These are phyloP conservation scores for Xanthorhoe designata DNA, from an alignment of 2,888 invertebrate genomes.

Conservation along the genomic window DNA sequence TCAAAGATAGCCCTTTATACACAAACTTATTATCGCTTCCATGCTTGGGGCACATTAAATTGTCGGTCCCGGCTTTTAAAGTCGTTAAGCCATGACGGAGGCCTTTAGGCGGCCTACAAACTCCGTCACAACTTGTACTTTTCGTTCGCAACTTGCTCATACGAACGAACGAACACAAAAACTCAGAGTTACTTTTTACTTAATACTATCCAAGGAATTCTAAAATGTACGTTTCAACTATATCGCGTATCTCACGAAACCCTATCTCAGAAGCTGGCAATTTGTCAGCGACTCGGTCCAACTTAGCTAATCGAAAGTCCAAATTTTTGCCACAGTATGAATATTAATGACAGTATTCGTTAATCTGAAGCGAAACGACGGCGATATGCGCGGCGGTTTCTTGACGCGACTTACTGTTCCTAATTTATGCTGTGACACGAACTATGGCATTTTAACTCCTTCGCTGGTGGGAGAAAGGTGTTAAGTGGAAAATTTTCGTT, in stretches of 20 bases:
- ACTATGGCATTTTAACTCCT: slow-evolving; percentile 85
- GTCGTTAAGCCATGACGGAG: too few relatives aligned
- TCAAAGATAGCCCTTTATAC: too few relatives aligned
- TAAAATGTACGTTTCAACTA: too few relatives aligned
- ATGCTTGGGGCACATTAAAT: too few relatives aligned
- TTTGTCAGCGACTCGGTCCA: slow-evolving; percentile 40
- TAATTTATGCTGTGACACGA: slow-evolving; percentile 84
- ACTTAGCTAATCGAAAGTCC: slow-evolving; percentile 70
- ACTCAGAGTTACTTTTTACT: too few relatives aligned
- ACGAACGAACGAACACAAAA: too few relatives aligned
- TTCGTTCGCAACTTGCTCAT: too few relatives aligned
- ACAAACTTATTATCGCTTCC: too few relatives aligned
- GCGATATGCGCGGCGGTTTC: slow-evolving; percentile 83
- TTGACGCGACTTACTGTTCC: slow-evolving; percentile 72
- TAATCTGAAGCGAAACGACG: slow-evolving; percentile 82
- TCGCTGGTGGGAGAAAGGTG: slow-evolving; percentile 60
- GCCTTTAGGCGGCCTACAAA: too few relatives aligned
- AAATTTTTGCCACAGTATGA: slow-evolving; percentile 59
- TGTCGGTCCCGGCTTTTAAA: too few relatives aligned
- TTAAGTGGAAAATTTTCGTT: slow-evolving; percentile 48
- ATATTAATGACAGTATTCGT: slow-evolving; percentile 79
- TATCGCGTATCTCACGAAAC: not conserved
- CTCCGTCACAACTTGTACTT: too few relatives aligned
- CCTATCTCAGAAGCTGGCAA: slow-evolving; percentile 23
- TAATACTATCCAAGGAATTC: too few relatives aligned